phyloP scores from a whole-genome alignment of 2,113 vertebrate genomes.

The Syngnathoides biaculeatus region DNA sequence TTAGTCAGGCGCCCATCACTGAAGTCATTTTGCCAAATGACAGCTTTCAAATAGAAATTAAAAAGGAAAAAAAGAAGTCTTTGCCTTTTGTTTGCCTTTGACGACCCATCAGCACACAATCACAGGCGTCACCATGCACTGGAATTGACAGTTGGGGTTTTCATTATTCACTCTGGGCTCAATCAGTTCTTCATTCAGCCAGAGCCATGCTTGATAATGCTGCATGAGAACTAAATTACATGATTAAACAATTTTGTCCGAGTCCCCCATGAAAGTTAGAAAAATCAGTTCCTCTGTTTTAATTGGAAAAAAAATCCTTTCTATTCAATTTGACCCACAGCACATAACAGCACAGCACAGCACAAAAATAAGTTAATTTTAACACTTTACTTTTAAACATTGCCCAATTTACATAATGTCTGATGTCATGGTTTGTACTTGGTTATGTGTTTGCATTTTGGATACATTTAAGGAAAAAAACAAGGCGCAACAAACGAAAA shows the following conservation, averaged over 20 bases:
- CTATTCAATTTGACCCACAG: no score
- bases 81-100: constrained; percentile 4
- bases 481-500: no score
- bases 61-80: constrained; percentile 2
- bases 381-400: no score
- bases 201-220: neutral
- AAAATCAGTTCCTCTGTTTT: neutral
- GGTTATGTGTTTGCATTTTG: no score
- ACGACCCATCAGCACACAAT: constrained; percentile 9
- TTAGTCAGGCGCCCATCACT: constrained; percentile 41
- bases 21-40: constrained; percentile 38
- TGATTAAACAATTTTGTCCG: neutral
- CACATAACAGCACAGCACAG: no score
- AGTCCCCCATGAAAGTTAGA: neutral
- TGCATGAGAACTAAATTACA: neutral
- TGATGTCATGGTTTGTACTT: no score
- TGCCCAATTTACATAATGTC: no score
- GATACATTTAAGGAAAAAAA: no score
- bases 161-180: neutral
- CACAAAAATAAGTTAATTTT: no score
- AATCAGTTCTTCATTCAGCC: neutral
- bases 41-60: constrained; percentile 31
- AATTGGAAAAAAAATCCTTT: no score
- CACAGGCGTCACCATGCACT: constrained; percentile 1
- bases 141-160: neutral